phyloP scores from a whole-genome alignment of 1,140 invertebrate species.

The Trichonephila inaurata region DNA sequence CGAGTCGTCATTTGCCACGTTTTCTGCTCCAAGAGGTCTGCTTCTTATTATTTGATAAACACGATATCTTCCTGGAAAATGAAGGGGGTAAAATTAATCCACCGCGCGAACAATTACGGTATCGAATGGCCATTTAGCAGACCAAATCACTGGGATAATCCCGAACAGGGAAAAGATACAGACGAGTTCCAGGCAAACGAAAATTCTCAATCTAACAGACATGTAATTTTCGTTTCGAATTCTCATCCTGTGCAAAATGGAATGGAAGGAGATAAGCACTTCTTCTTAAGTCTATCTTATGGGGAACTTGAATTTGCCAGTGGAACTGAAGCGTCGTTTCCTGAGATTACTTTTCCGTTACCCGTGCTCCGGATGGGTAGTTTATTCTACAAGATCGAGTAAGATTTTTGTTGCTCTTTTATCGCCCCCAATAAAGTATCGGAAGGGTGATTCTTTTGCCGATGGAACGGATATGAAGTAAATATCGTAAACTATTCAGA shows the following conservation, averaged over 20 bases:
- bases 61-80: background rate
- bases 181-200: background rate
- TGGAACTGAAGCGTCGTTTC: background rate
- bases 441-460: conserved; percentile 5
- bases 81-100: conserved; percentile 20
- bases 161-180: background rate
- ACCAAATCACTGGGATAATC: conserved; percentile 61
- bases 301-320: conserved; percentile 48
- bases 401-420: conserved; percentile 25
- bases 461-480: conserved; percentile 29
- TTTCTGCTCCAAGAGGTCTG: background rate
- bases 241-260: conserved; percentile 64
- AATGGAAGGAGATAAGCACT: conserved; percentile 65
- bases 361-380: conserved; percentile 3
- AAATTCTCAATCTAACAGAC: conserved; percentile 43
- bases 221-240: conserved; percentile 69
- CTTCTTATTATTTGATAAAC: conserved; percentile 5
- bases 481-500: conserved; percentile 33
- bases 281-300: background rate
- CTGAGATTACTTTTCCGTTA: conserved; percentile 68
- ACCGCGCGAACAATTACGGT: conserved; percentile 33
- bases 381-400: conserved; percentile 44
- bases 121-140: conserved; percentile 47
- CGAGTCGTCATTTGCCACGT: background rate
- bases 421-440: conserved; percentile 9